phyloP scores from a whole-genome alignment of 2,797 vertebrate genomes.

The Benthosema pterotum region DNA sequence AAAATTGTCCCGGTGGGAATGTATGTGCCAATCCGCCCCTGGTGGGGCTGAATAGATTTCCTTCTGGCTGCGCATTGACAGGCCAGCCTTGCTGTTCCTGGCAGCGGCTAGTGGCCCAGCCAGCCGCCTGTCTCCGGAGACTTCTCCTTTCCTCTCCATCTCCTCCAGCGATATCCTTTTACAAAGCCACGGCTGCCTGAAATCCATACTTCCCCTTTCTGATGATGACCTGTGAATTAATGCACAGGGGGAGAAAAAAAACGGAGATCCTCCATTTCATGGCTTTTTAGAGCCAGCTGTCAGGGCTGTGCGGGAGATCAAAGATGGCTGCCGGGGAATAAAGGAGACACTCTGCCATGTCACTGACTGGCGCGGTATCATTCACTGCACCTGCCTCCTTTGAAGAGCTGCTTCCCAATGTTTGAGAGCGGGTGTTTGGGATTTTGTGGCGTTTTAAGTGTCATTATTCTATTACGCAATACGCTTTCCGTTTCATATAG shows the following conservation, averaged over 20 bases:
- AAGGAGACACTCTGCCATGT: conserved; percentile 27
- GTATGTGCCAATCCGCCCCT: too few relatives aligned
- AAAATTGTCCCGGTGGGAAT: too few relatives aligned
- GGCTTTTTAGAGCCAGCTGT: conserved; percentile 38
- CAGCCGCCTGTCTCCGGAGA: conserved; percentile 59
- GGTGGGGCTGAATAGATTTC: conserved; percentile 57
- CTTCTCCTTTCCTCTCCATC: conserved; percentile 59
- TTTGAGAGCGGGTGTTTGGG: conserved; percentile 10
- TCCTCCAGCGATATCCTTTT: conserved; percentile 71
- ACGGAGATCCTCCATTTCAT: conserved; percentile 29
- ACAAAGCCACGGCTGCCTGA: conserved; percentile 64
- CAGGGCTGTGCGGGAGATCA: conserved; percentile 45
- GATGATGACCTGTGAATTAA: conserved; percentile 61
- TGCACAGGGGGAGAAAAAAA: conserved; percentile 32
- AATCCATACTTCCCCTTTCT: conserved; percentile 66
- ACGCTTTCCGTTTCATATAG: conserved; percentile 18
- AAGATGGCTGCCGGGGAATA: conserved; percentile 50
- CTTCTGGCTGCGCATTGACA: conserved; percentile 65
- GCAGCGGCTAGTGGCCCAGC: conserved; percentile 55
- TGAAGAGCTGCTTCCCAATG: conserved; percentile 40
- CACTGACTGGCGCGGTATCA: conserved; percentile 20
- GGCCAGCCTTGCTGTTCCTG: conserved; percentile 65
- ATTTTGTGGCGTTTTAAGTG: conserved; percentile 34
- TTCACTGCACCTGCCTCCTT: conserved; percentile 33
- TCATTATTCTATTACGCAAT: conserved; percentile 26